A percentile compares a stretch with the other conserved stretches of the same genome.
phyloP scores from a whole-genome alignment of 2,888 invertebrate species.

The Carabus problematicus region DNA sequence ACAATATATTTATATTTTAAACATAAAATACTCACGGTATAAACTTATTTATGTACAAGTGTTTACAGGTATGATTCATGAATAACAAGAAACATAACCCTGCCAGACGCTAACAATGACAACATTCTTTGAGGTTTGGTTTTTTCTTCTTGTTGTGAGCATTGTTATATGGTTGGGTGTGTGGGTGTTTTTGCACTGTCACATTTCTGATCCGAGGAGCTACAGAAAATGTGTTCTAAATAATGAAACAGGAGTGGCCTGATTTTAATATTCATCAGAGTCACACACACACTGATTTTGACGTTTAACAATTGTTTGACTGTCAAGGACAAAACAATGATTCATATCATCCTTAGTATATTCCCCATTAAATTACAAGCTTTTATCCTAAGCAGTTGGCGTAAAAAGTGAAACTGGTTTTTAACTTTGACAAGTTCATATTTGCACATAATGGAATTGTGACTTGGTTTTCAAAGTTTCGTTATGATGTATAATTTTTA shows the following conservation, averaged over 20 bases:
- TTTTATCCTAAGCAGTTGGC: too few relatives aligned
- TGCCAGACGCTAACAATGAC: conserved; percentile 26
- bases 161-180: conserved; percentile 18
- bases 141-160: conserved; percentile 23
- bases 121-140: conserved; percentile 19
- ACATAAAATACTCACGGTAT: not conserved
- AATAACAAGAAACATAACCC: conserved; percentile 13
- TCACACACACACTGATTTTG: conserved; percentile 14
- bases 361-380: too few relatives aligned
- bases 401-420: too few relatives aligned
- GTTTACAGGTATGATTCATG: conserved; percentile 23
- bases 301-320: conserved; percentile 26
- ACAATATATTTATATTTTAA: conserved; percentile 15
- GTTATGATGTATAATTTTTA: too few relatives aligned
- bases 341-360: conserved; percentile 1
- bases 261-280: conserved; percentile 30
- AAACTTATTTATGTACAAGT: not conserved
- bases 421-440: too few relatives aligned
- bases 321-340: conserved; percentile 28
- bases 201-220: conserved; percentile 24
- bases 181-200: conserved; percentile 14
- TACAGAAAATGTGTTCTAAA: conserved; percentile 28
- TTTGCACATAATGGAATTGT: too few relatives aligned
- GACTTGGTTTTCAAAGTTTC: too few relatives aligned
- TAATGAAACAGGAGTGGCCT: conserved; percentile 29